Base-by-base conservation (phyloP, 35 echinoderm and acorn worm genomes). In the Apostichopus japonicus region DNA sequence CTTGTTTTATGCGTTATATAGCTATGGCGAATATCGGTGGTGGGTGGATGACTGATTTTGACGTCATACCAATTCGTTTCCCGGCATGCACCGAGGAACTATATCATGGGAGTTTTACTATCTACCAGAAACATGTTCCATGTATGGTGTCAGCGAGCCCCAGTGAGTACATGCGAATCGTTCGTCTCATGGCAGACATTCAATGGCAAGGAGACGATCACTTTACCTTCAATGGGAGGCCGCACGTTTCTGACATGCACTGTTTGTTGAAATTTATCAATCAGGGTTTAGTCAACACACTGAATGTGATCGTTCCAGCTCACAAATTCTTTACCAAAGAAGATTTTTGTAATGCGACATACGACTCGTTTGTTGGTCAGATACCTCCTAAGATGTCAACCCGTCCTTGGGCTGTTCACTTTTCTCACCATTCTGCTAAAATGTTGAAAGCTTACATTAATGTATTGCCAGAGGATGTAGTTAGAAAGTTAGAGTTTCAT, bases 161-260 rank as follows among this genome's bases (percentile, higher is more conserved):
- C 10, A 11, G 51, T 15, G 56, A 87, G 19, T 87, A 65, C 27
- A 62, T 56, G 19, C 16, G 84, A 5, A 62, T 87, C 5, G 56
- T 23, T 8, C 17, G 57, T 87, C 19, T 87, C 53, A 63, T 87
- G 84, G 84, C 84, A 23, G 27, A 87, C 56, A 56, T 65, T 5
- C 16, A 23, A 2, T 87, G 63, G 56, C 1, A 56, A 65, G 53
- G 63, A 13, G 53, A 87, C 24, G 14, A 11, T 0, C 15, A 65
- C 11, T 58, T 65, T 23, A 57, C 54, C 9, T 9, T 3, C 6
- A 17, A 53, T 58, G 84, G 19, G 2, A 27, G n/a, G 10, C 24
- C 63, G 24, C 84, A 87, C 53, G 84, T 87, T 0, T 87, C 84
- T 61, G 84, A 87, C 24, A 87, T 87, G 84, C 53, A 87, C 19